phyloP scores from a whole-genome alignment of 2,797 vertebrate genomes.

The Sebastiscus albofasciatus region DNA sequence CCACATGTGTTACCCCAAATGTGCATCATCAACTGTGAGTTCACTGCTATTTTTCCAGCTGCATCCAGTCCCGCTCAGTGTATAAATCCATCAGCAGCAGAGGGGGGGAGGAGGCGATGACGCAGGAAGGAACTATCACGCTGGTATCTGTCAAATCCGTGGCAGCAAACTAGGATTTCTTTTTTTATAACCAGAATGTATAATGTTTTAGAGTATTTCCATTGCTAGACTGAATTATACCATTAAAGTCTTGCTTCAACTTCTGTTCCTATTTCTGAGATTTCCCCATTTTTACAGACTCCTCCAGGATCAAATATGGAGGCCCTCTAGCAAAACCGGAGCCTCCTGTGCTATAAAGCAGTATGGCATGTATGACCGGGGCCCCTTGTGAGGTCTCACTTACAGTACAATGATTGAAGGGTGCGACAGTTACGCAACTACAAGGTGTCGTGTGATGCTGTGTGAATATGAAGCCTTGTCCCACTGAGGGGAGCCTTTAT shows the following conservation, averaged over 20 bases:
- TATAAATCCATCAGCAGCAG: constrained; percentile 41
- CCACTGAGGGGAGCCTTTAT: constrained; percentile 36
- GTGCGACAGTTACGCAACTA: constrained; percentile 61
- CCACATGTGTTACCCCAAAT: constrained; percentile 1
- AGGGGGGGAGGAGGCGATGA: constrained; percentile 34
- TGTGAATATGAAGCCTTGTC: constrained; percentile 71
- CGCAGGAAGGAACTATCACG: constrained; percentile 37
- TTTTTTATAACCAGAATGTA: background rate
- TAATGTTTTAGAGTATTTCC: background rate
- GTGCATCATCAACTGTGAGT: constrained; percentile 29
- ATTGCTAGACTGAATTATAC: background rate
- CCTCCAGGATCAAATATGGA: constrained; percentile 21
- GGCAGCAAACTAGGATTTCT: background rate
- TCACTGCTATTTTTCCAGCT: constrained; percentile 48
- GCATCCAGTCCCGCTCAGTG: constrained; percentile 21
- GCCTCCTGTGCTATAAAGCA: constrained; percentile 21
- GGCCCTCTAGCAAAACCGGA: constrained; percentile 14
- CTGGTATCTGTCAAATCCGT: constrained; percentile 19
- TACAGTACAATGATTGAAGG: constrained; percentile 59
- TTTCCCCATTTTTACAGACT: constrained; percentile 21
- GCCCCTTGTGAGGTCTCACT: constrained; percentile 54
- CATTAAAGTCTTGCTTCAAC: background rate
- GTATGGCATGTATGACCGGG: constrained; percentile 3
- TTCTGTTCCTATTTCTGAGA: constrained; percentile 5
- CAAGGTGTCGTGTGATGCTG: constrained; percentile 61